Percentiles rank a stretch among this genome's conserved stretches.
These are phyloP conservation scores for Halictus ligatus DNA, from an alignment of 2,888 invertebrate genomes.

Conservation along the genomic window DNA sequence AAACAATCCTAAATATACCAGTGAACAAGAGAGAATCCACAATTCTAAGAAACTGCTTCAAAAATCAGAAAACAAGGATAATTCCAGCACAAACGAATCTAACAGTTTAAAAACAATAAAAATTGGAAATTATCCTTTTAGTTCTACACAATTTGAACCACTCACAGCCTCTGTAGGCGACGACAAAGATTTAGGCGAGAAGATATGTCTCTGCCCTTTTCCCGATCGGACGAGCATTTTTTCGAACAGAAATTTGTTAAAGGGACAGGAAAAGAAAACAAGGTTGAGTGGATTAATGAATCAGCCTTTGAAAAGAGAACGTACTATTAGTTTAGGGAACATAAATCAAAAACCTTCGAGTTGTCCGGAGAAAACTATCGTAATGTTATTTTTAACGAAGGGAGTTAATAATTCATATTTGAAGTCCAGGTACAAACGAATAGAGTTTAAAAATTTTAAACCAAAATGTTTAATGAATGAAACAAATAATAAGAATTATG, in stretches of 20 bases:
- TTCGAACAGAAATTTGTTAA: neutral
- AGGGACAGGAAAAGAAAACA: neutral
- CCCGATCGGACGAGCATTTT: neutral
- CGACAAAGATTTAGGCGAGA: neutral
- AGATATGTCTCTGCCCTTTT: neutral
- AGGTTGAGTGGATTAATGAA: neutral
- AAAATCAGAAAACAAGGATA: neutral
- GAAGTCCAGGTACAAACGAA: conserved; percentile 32
- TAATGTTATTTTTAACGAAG: conserved; percentile 28
- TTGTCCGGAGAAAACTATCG: neutral
- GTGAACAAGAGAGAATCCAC: neutral
- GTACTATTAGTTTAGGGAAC: neutral
- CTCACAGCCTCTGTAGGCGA: neutral
- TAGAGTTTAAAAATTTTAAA: conserved; percentile 27
- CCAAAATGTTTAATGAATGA: conserved; percentile 20
- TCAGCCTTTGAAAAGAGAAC: neutral
- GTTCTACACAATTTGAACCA: conserved; percentile 1
- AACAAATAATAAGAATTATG: neutral
- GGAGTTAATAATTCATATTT: conserved; percentile 19
- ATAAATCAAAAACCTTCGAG: neutral
- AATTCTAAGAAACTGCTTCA: neutral
- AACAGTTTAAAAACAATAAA: neutral
- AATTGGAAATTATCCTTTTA: neutral
- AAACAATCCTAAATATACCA: neutral
- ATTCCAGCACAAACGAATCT: neutral